Evolutionary conservation across 2,797 vertebrate species (phyloP), one percentile per base, ranked within the genome.

Genomic region (Hydrocynus forskahlii): DNA sequence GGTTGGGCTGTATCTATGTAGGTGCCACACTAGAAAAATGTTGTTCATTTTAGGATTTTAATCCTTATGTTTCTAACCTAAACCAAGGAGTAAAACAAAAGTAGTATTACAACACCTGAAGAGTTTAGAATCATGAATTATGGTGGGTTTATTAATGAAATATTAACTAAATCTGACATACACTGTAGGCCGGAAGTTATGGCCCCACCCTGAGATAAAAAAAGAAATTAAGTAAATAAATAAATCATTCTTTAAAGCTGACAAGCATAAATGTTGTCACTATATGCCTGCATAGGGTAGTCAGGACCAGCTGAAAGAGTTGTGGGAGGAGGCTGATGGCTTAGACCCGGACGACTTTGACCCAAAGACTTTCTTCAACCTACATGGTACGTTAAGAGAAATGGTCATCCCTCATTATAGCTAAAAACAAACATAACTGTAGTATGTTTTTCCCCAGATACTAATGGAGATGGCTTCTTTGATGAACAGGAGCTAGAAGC

Each of bases 401-500:
- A 17, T 54, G 52, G 8, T 9, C n/a, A 60, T 23, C 57, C 19
- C 17, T 57, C 19, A 57, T 57, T n/a, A 57, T 14, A 57, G 19
- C 4, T n/a, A n/a, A 55, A 60, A 60, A n/a, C 19, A 60, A 60
- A 8, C 57, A n/a, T 14, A 14, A 14, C 17, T 70, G 45, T 13
- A 78, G 10, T 76, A 68, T 84, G 83, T 48, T 71, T 85, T 45
- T 85, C 79, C 79, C 40, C 93, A 99, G 97, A 99, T 94, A 95
- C 91, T 79, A 98, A 99, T 83, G 95, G 91, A 72, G 97, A 99
- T 57, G 95, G 95, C 62, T 97, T 94, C 90, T 91, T 99, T 4
- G 97, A 99, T 85, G 96, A 98, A 83, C 95, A 93, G 81, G 97
- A 98, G 90, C 92, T 99, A 55, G 97, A 99, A 92, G 96, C 97